Conservation (phyloP, 2,888 invertebrate genomes). For the Neocrepidodera transversa region DNA sequence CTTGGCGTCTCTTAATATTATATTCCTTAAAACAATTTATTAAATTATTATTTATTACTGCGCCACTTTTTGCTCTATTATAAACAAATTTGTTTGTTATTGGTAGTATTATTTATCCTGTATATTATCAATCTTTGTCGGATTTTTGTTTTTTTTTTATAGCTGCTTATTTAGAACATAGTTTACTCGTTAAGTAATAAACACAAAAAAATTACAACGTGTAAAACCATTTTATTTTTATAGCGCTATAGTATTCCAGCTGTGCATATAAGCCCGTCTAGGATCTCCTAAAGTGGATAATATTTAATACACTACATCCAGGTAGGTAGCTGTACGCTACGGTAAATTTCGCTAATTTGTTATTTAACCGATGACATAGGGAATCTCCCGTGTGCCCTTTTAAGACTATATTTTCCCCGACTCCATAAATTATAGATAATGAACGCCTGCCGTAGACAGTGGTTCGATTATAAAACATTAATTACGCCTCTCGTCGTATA, state of each 20-base stretch:
- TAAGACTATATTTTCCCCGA: conserved; percentile 45
- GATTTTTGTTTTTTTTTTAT: too few species aligned
- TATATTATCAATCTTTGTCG: too few species aligned
- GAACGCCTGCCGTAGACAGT: conserved; percentile 58
- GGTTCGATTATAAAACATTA: conserved; percentile 60
- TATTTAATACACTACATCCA: conserved; percentile 3
- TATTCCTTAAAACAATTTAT: too few species aligned
- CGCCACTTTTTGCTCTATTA: too few species aligned
- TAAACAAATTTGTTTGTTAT: too few species aligned
- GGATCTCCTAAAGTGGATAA: neutral
- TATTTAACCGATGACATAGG: conserved; percentile 23
- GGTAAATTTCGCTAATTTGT: conserved; percentile 23
- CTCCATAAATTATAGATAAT: conserved; percentile 57
- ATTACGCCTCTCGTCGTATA: conserved; percentile 58
- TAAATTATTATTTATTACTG: too few species aligned
- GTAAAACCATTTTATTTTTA: too few species aligned
- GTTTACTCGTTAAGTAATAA: too few species aligned
- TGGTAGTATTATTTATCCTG: too few species aligned
- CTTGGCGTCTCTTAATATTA: too few species aligned
- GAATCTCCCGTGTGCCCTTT: conserved; percentile 22
- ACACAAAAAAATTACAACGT: too few species aligned
- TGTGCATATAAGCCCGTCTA: neutral
- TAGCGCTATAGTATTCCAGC: neutral
- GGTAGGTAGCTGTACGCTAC: neutral
- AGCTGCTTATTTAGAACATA: too few species aligned